Evolutionary conservation across 2,888 invertebrate genomes (phyloP), one percentile per base, ranked within the genome.

Genomic region (Nomada flava): DNA sequence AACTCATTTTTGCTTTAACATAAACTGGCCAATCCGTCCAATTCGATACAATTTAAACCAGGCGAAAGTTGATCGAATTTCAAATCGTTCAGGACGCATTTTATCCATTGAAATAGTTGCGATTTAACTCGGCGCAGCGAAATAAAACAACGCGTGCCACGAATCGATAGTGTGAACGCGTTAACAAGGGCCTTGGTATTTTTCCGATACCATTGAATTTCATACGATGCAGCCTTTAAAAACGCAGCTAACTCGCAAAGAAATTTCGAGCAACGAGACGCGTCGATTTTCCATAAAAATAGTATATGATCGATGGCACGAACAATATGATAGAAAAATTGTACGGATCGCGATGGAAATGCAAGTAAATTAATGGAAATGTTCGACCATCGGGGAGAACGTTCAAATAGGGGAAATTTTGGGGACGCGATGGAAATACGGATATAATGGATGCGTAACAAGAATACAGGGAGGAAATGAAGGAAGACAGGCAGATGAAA

Each of bases 251-350:
- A 42, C 76, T 76, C 67, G 44, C 26, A n/a, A 36, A 36, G 26
- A 70, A 76, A 76, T 60, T 79, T 79, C 50, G 64, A 65, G 53
- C 23, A 10, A 36, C 53, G 42, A 44, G 29, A 42, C 52, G 73
- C 64, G 69, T 50, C 18, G 20, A 70, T 47, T 69, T 60, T 55
- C 69, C 70, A 53, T 79, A 79, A 70, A 79, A 79, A 79, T 79
- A 76, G 78, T 74, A 69, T 5, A 47, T 75, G 75, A 75, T 79
- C 78, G 57, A 75, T 75, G 50, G 11, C 7, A 18, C 18, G 52
- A 69, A 64, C 68, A 79, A 64, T 79, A 62, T 75, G 42, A 79
- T 64, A 79, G 75, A 55, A 64, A 68, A 52, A 75, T 75, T 68
- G 69, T 69, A 69, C 23, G 55, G 7, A 23, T 44, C 53, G n/a